These are phyloP conservation scores for Bubo bubo DNA, from an alignment of 2,113 vertebrate species.

Conservation along the genomic window DNA sequence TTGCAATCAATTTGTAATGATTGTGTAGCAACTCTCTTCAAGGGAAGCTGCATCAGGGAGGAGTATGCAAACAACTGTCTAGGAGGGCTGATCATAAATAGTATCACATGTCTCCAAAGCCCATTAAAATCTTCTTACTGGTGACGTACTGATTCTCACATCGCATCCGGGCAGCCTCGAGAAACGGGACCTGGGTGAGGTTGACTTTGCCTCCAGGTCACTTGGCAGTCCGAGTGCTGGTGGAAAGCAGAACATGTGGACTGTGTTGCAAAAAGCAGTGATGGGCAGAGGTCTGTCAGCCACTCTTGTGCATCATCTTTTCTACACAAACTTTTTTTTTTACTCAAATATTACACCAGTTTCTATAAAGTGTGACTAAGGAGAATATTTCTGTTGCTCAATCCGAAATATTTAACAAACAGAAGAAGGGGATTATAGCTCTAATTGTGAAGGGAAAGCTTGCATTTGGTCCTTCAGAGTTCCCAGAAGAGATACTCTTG, in stretches of 20 bases:
- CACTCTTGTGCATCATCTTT: neutral
- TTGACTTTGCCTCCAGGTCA: neutral
- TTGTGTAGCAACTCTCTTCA: slow-evolving; percentile 93
- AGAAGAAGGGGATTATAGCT: neutral
- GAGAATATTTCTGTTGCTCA: neutral
- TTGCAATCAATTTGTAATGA: slow-evolving; percentile 99
- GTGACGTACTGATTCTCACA: neutral
- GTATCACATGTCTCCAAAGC: slow-evolving; percentile 63
- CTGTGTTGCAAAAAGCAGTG: neutral
- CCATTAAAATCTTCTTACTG: slow-evolving; percentile 72
- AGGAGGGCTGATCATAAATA: slow-evolving; percentile 74
- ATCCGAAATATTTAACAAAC: neutral
- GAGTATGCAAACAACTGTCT: slow-evolving; percentile 85
- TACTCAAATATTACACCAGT: neutral
- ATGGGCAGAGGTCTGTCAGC: neutral
- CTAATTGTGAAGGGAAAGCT: neutral
- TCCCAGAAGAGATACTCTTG: neutral
- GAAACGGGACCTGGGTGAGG: neutral
- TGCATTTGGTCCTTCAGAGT: neutral
- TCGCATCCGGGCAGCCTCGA: neutral
- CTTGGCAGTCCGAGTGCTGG: neutral
- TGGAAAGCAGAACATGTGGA: neutral
- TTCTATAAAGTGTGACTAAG: neutral
- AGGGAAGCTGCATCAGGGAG: slow-evolving; percentile 82
- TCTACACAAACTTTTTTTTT: neutral